phyloP scores from a whole-genome alignment of 2,797 vertebrate species.

The Pygocentrus nattereri region DNA sequence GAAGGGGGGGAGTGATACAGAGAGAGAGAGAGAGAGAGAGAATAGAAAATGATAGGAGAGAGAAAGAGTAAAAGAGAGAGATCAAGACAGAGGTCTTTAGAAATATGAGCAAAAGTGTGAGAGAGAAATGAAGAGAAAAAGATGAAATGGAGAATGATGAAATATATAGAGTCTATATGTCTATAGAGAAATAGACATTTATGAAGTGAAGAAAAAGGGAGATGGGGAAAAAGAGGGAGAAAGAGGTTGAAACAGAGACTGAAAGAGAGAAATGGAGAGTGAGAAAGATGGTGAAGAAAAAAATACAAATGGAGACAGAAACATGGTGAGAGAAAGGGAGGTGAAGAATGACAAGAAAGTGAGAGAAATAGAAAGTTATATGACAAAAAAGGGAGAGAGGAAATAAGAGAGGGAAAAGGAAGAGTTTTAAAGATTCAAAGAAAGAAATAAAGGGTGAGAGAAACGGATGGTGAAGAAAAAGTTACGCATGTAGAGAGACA shows the following conservation, averaged over 20 bases:
- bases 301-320: no score
- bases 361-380: no score
- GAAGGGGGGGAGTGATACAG: not conserved
- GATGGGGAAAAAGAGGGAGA: no score
- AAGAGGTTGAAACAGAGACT: no score
- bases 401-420: not conserved
- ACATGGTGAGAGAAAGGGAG: no score
- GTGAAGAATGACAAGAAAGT: no score
- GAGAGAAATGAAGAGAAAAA: constrained; percentile 17
- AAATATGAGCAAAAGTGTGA: constrained; percentile 14
- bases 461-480: not conserved
- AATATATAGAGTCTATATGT: no score
- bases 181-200: no score
- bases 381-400: not conserved
- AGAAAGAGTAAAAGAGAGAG: constrained; percentile 18
- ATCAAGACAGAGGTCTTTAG: constrained; percentile 19
- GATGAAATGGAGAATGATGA: no score
- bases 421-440: not conserved
- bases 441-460: not conserved
- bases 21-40: not conserved
- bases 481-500: not conserved
- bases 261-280: no score
- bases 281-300: not conserved
- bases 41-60: constrained; percentile 16
- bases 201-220: no score